Evolutionary conservation across 2,113 vertebrate genomes (phyloP).

Genomic region (Phycodurus eques): DNA sequence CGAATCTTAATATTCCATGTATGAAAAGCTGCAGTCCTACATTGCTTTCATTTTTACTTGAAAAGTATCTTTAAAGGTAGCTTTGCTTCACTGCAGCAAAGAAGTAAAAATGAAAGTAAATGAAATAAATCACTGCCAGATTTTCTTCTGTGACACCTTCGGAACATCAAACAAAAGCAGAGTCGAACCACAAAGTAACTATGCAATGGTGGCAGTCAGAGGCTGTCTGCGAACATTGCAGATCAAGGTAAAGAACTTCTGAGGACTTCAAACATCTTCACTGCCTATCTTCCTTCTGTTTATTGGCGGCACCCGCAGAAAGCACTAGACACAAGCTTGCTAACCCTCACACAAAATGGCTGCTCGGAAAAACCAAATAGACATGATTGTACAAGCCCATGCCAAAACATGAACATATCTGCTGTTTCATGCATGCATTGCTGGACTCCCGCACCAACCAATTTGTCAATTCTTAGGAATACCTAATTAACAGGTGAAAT

Average conservation of each 20-base stretch:
- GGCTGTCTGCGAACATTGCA: conserved; percentile 57
- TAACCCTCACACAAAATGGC: conserved; percentile 46
- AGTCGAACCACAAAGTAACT: conserved; percentile 66
- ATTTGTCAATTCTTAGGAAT: conserved; percentile 35
- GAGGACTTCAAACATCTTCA: conserved; percentile 65
- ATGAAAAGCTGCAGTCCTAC: conserved; percentile 8
- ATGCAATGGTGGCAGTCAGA: conserved; percentile 56
- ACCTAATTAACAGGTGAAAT: conserved; percentile 67
- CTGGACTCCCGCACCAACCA: not conserved
- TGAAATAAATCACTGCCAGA: conserved; percentile 55
- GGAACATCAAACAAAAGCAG: conserved; percentile 68
- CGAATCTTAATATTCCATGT: conserved; percentile 35
- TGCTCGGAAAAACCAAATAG: conserved; percentile 50
- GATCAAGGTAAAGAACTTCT: conserved; percentile 71
- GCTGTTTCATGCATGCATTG: conserved; percentile 19
- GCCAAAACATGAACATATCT: not conserved
- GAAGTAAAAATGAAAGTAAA: conserved; percentile 55
- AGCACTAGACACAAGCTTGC: conserved; percentile 46
- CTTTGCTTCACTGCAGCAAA: conserved; percentile 43
- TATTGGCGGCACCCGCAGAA: conserved; percentile 48
- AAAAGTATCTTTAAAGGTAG: conserved; percentile 40
- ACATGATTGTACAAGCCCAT: conserved; percentile 9
- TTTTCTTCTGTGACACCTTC: conserved; percentile 60
- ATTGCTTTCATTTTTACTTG: conserved; percentile 32
- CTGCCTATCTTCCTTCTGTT: conserved; percentile 57